Evolutionary conservation across 2,888 invertebrate genomes (phyloP), one percentile per base, ranked within the genome.

Genomic region (Pheosia gnoma): DNA sequence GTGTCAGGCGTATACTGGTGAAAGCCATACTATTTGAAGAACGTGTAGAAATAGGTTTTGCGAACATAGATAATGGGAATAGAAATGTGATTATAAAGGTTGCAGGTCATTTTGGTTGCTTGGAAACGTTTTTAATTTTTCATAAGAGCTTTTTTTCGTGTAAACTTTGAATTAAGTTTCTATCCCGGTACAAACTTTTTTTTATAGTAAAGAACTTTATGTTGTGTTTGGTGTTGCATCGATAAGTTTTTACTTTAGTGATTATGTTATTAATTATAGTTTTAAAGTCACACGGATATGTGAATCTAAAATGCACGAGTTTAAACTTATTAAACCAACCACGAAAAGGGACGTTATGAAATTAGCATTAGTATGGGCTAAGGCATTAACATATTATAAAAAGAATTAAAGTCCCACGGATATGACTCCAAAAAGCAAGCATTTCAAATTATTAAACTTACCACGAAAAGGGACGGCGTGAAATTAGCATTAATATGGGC

Each of bases 1-100:
- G 66, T 65, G 60, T 68, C 25, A 67, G 60, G 63, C 43, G 66
- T 68, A 39, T 65, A 68, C 58, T 63, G 60, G 67, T 69, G 67
- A 72, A 70, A 74, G 64, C 62, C 64, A 58, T 61, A 72, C 67
- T 77, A 79, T 76, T 78, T 78, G 72, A 61, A 72, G 71, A 75
- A 59, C 61, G 61, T 60, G 68, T 71, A 61, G 67, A 75, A 72
- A 69, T 71, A 75, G 70, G 64, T 61, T 75, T 70, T 61, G 58
- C 69, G 59, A 56, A 57, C 58, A 55, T 69, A 70, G 66, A 65
- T 64, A 68, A 61, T 61, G 58, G 72, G 66, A 66, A 69, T 66
- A 74, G 65, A 71, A 60, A 54, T 55, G 55, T 55, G n/a, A 39
- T 25, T 39, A 10, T 11, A 55, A 55, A 55, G 13, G 55, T 55